Conservation (phyloP, 2,797 vertebrate genomes). For the Sebastes minor region DNA sequence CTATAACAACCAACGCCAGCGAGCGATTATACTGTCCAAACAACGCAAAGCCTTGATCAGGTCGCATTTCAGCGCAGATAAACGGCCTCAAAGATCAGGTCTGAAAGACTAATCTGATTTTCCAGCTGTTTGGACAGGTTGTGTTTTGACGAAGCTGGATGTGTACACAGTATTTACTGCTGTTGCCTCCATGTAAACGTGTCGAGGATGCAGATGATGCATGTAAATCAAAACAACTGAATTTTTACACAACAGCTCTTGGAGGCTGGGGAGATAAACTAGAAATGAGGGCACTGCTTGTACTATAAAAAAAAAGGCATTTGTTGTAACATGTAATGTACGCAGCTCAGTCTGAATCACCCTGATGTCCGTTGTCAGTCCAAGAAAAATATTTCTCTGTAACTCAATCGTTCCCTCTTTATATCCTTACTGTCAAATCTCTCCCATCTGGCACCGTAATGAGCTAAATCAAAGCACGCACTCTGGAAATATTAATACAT, state of each 20-base stretch:
- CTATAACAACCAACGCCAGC: not conserved
- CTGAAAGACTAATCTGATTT: not conserved
- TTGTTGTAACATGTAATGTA: not conserved
- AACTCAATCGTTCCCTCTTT: not conserved
- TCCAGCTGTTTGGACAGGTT: constrained; percentile 15
- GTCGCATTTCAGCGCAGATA: not conserved
- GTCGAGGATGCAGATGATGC: not conserved
- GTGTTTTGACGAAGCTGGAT: not conserved
- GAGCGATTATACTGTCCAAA: not conserved
- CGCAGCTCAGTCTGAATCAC: too few relatives aligned
- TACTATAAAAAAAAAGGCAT: not conserved
- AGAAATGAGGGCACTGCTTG: not conserved
- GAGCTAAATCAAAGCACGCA: not conserved
- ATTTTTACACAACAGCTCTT: not conserved
- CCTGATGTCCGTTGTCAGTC: too few relatives aligned
- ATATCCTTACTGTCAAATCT: not conserved
- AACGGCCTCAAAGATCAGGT: not conserved
- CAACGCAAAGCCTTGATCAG: not conserved
- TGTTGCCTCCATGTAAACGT: not conserved
- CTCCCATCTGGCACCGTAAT: not conserved
- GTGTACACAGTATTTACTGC: not conserved
- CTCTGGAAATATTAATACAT: not conserved
- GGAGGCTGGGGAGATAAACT: not conserved
- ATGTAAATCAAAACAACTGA: not conserved
- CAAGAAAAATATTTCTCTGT: not conserved